Conservation (phyloP, 2,797 vertebrate genomes). For the Oceanodroma leucorhoa region DNA sequence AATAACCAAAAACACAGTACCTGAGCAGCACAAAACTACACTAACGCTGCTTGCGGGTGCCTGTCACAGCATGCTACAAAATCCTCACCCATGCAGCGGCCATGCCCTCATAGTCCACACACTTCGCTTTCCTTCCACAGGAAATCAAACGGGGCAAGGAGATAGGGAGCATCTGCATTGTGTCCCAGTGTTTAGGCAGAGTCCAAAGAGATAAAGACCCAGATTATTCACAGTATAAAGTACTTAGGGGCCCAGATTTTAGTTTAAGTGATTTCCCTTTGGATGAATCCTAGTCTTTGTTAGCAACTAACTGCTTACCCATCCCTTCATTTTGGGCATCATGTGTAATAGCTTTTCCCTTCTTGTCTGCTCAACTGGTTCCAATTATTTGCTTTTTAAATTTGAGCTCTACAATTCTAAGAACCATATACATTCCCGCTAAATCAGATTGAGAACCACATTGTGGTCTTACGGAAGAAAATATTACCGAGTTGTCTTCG, state of each 20-base stretch:
- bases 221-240: not conserved
- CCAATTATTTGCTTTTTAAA: slow-evolving; percentile 52
- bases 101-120: not conserved
- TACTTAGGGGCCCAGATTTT: slow-evolving; percentile 19
- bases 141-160: not conserved
- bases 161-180: not conserved
- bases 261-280: slow-evolving; percentile 16
- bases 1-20: not conserved
- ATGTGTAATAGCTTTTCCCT: not conserved
- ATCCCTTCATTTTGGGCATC: not conserved
- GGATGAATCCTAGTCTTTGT: slow-evolving; percentile 11
- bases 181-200: not conserved
- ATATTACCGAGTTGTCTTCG: slow-evolving; percentile 78
- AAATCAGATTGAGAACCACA: slow-evolving; percentile 71
- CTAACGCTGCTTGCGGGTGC: not conserved
- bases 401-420: slow-evolving; percentile 45
- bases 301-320: not conserved
- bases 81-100: not conserved
- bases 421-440: slow-evolving; percentile 36
- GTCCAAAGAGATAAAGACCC: slow-evolving; percentile 30
- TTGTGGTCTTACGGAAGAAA: slow-evolving; percentile 69
- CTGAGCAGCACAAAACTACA: not conserved
- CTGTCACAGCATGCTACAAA: not conserved
- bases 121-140: not conserved
- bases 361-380: not conserved